phyloP scores from a whole-genome alignment of 2,888 invertebrate genomes.

The Hecatera dysodea region DNA sequence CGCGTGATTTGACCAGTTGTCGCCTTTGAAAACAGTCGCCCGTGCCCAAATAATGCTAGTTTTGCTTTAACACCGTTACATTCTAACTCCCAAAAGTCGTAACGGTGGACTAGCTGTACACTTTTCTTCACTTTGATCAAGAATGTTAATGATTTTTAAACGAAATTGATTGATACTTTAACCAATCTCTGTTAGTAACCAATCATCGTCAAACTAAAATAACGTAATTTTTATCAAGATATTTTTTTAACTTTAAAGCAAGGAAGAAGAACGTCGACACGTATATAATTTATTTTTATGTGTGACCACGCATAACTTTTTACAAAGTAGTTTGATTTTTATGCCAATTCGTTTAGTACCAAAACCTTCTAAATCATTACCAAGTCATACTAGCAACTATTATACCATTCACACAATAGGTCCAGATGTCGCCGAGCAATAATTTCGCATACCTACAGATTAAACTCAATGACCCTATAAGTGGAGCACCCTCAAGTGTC shows the following conservation, averaged over 20 bases:
- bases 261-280: no score
- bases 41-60: not conserved
- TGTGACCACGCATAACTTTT: no score
- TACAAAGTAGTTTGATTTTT: no score
- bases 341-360: no score
- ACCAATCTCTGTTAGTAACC: not conserved
- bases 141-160: not conserved
- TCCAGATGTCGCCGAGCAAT: conserved; percentile 34
- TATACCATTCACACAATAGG: conserved; percentile 21
- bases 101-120: no score
- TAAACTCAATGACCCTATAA: conserved; percentile 52
- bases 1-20: conserved; percentile 5
- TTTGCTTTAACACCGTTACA: not conserved
- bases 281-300: no score
- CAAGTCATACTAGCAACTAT: not conserved
- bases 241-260: no score
- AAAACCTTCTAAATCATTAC: conserved; percentile 11
- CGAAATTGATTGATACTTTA: not conserved
- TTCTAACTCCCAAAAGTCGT: not conserved
- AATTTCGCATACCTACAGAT: conserved; percentile 46
- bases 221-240: not conserved
- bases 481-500: conserved; percentile 59
- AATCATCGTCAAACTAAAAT: not conserved
- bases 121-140: not conserved
- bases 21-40: not conserved